phyloP scores from a whole-genome alignment of 2,113 vertebrate genomes.

The Scopus umbretta region DNA sequence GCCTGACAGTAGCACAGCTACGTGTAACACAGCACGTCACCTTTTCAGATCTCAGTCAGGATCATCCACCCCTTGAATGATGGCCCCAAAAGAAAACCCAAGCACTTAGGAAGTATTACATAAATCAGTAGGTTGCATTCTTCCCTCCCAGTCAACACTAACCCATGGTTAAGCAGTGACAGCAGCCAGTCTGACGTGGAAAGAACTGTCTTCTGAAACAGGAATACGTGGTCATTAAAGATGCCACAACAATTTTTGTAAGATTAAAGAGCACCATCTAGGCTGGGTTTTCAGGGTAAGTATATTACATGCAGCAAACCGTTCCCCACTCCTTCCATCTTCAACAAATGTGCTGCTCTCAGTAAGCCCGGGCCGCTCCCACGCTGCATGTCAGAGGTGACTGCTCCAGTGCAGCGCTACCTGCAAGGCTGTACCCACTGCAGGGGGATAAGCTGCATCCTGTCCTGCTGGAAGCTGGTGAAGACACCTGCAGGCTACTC shows the following conservation, averaged over 20 bases:
- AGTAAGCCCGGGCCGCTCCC: background rate
- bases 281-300: background rate
- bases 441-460: background rate
- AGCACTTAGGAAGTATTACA: background rate
- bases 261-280: background rate
- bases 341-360: background rate
- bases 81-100: background rate
- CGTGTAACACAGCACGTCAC: background rate
- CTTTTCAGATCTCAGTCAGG: background rate
- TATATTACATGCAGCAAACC: background rate
- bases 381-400: fast-evolving
- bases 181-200: background rate
- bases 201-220: background rate
- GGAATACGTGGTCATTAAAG: background rate
- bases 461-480: background rate
- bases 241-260: background rate
- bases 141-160: background rate
- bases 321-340: background rate
- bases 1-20: background rate
- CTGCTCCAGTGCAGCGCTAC: fast-evolving
- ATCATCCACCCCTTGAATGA: background rate
- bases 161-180: background rate
- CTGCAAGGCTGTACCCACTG: background rate
- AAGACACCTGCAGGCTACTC: background rate
- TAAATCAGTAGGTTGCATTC: background rate